Evolutionary conservation across 2,888 invertebrate species (phyloP), one percentile per base, ranked within the genome.

Genomic region (Zaprionus bogoriensis): DNA sequence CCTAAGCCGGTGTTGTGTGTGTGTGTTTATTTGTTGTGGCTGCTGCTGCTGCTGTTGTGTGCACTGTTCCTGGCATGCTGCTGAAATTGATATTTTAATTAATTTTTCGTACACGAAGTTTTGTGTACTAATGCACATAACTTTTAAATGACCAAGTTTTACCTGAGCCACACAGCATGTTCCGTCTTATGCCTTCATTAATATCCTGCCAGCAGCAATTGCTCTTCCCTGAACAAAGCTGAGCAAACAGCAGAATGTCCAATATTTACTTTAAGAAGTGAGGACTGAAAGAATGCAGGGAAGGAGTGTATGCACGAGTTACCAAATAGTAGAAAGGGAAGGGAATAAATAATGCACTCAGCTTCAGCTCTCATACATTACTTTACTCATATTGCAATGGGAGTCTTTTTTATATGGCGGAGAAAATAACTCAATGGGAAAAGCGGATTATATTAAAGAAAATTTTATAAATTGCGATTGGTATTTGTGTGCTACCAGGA

Each of bases 31-130:
- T 25, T 48, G 28, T 22, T 41, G 6, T 41, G 20, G 4, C 4
- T 38, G 48, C 54, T 45, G 53, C 46, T 54, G 52, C 54, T 53
- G 25, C 9, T 61, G 64, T 55, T 55, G 47, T 51, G 14, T 67
- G 55, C 61, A 48, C 58, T 62, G 61, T 45, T 36, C 25, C 25
- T 77, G 84, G 67, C 80, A 67, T 65, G 76, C 60, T 63, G 63
- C 61, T 68, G 78, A 74, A 81, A 81, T 67, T 84, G 80, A 81
- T 79, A 79, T 81, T 81, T 81, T 84, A 81, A 81, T 81, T 81
- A 81, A 76, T 83, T 78, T 68, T 69, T 32, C 67, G 67, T 64
- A 61, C 59, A 60, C 52, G 59, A 58, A 60, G 53, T 70, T 70
- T 55, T 45, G 22, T 62, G 42, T 45, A 30, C 59, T 53, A 58